phyloP scores from a whole-genome alignment of 2,797 vertebrate genomes.

The Neosalanx taihuensis region DNA sequence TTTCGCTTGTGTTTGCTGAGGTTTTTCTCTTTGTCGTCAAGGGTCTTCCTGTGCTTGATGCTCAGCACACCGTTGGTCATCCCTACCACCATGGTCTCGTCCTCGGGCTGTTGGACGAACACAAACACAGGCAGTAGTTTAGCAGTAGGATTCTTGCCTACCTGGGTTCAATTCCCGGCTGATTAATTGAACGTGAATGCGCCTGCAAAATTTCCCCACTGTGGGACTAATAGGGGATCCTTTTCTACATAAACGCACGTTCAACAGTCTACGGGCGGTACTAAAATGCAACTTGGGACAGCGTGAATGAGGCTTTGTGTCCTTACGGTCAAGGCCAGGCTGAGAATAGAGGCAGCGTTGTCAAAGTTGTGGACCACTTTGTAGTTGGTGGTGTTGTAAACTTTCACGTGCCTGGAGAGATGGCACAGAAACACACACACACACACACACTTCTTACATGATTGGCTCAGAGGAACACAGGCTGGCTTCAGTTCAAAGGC shows the following conservation, averaged over 20 bases:
- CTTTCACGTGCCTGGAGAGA: conserved; percentile 88
- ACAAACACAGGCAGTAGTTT: no score
- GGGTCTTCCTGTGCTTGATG: conserved; percentile 85
- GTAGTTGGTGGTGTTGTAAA: conserved; percentile 93
- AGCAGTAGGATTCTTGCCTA: no score
- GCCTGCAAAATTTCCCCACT: no score
- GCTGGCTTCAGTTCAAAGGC: not conserved
- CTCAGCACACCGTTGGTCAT: conserved; percentile 94
- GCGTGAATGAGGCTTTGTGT: not conserved
- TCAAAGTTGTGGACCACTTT: conserved; percentile 96
- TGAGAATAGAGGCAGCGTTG: conserved; percentile 87
- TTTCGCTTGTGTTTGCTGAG: conserved; percentile 61
- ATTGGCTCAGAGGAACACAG: no score
- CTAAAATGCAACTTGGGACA: no score
- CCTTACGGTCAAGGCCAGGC: conserved; percentile 88
- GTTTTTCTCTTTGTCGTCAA: conserved; percentile 72
- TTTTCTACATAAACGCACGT: not conserved
- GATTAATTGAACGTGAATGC: no score
- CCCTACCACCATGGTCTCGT: conserved; percentile 88
- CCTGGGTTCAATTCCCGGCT: no score
- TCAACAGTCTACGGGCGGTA: not conserved
- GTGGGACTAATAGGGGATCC: no score
- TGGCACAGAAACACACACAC: not conserved
- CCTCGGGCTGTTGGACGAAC: conserved; percentile 76
- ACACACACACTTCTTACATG: no score